Percentiles rank a stretch among this genome's conserved stretches.
phyloP scores from a whole-genome alignment of 2,113 vertebrate species.

The Catharus fuscescens region DNA sequence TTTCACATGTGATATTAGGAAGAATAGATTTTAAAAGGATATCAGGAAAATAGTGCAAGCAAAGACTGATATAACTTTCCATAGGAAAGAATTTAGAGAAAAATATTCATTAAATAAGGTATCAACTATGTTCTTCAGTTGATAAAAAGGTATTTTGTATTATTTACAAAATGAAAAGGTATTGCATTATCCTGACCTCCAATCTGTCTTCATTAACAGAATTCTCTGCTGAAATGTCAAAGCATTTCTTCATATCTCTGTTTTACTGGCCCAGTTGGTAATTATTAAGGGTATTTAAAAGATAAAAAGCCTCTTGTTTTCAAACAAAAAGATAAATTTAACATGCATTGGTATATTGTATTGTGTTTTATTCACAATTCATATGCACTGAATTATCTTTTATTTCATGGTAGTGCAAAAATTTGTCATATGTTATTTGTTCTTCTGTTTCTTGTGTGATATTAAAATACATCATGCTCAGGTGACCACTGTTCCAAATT shows the following conservation, averaged over 20 bases:
- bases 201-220: neutral
- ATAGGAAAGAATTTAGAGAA: neutral
- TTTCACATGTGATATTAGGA: neutral
- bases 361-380: neutral
- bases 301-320: neutral
- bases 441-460: neutral
- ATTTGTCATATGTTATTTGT: neutral
- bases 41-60: neutral
- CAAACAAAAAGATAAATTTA: neutral
- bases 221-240: neutral
- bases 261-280: neutral
- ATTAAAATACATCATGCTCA: fast-evolving
- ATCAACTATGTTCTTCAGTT: neutral
- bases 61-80: neutral
- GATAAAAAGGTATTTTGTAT: too few species aligned
- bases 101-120: neutral
- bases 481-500: neutral
- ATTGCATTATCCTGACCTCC: neutral
- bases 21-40: neutral
- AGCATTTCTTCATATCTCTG: neutral
- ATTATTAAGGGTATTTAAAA: neutral
- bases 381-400: neutral
- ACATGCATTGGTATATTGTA: neutral
- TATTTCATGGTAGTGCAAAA: neutral
- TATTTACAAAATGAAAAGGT: too few species aligned